These are phyloP conservation scores for Gobius niger DNA, from an alignment of 2,113 vertebrate genomes.

Conservation along the genomic window DNA sequence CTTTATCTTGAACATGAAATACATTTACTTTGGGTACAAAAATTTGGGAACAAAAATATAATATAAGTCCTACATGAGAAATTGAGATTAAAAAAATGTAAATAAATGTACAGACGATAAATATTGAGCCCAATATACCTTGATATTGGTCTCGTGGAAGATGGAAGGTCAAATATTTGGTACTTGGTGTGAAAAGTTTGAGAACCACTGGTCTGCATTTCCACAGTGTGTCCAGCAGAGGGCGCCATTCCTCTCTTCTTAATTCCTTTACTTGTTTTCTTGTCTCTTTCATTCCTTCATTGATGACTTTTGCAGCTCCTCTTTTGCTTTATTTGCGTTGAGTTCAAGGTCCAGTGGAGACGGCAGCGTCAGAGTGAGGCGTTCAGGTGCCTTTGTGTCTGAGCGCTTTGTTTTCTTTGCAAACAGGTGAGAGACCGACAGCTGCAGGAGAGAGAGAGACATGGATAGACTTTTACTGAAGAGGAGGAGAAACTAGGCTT, in stretches of 20 bases:
- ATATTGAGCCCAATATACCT: too few relatives aligned
- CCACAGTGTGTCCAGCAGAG: slow-evolving; percentile 16
- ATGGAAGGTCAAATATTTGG: too few relatives aligned
- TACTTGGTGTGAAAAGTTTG: too few relatives aligned
- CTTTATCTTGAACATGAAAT: too few relatives aligned
- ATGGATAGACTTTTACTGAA: neutral
- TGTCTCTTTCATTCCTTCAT: neutral
- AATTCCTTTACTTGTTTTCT: too few relatives aligned
- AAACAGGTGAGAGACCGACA: slow-evolving; percentile 18
- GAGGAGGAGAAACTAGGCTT: neutral
- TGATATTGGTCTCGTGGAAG: too few relatives aligned
- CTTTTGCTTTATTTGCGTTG: slow-evolving; percentile 2
- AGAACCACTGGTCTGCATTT: neutral
- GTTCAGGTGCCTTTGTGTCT: slow-evolving; percentile 41
- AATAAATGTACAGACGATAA: too few relatives aligned
- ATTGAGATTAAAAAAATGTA: too few relatives aligned
- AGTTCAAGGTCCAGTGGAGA: slow-evolving; percentile 13
- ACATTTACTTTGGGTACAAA: too few relatives aligned
- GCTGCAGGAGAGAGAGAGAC: neutral
- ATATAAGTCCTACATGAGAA: too few relatives aligned
- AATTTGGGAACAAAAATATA: too few relatives aligned
- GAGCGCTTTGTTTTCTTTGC: slow-evolving; percentile 17
- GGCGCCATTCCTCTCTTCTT: neutral
- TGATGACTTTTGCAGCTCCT: neutral
- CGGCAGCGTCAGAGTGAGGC: slow-evolving; percentile 9